Conservation (phyloP, 2,888 invertebrate species). For the Perizoma affinitatum region DNA sequence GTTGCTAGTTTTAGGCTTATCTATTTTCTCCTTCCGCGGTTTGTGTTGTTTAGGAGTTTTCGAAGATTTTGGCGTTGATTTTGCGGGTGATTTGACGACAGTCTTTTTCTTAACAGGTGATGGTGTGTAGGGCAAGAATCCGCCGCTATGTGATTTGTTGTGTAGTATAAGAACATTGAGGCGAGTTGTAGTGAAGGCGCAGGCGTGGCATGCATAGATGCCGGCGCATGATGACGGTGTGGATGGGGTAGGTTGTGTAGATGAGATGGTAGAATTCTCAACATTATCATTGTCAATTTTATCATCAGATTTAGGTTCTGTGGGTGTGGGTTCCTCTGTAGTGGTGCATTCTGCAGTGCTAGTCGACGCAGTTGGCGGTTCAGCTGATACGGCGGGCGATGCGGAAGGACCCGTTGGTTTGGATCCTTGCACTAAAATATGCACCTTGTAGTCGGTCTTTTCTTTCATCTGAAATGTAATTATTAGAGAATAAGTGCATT, state of each 20-base stretch:
- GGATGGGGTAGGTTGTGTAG: slow-evolving; percentile 35
- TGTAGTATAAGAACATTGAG: slow-evolving; percentile 90
- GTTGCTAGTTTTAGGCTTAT: slow-evolving; percentile 64
- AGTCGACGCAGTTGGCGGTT: slow-evolving; percentile 54
- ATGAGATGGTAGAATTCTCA: slow-evolving; percentile 15
- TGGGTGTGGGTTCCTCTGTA: slow-evolving; percentile 39
- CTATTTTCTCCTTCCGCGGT: slow-evolving; percentile 64
- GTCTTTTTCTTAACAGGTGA: slow-evolving; percentile 69
- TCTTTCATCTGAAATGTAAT: slow-evolving; percentile 64
- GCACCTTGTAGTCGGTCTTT: slow-evolving; percentile 85
- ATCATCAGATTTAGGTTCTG: slow-evolving; percentile 41
- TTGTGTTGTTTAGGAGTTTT: slow-evolving; percentile 63
- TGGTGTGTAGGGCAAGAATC: slow-evolving; percentile 75
- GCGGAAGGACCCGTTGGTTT: slow-evolving; percentile 54
- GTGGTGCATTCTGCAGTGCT: slow-evolving; percentile 51
- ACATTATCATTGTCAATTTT: slow-evolving; percentile 31
- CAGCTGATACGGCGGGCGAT: slow-evolving; percentile 40
- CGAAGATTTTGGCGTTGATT: slow-evolving; percentile 52
- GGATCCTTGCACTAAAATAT: slow-evolving; percentile 85
- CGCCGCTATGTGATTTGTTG: slow-evolving; percentile 87
- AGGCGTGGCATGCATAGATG: slow-evolving; percentile 85
- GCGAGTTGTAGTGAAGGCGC: slow-evolving; percentile 86
- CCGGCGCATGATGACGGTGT: slow-evolving; percentile 54
- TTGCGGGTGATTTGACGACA: slow-evolving; percentile 46
- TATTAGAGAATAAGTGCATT: slow-evolving; percentile 9